These are phyloP conservation scores for Halesus radiatus DNA, from an alignment of 1,140 invertebrate genomes.

Conservation along the genomic window DNA sequence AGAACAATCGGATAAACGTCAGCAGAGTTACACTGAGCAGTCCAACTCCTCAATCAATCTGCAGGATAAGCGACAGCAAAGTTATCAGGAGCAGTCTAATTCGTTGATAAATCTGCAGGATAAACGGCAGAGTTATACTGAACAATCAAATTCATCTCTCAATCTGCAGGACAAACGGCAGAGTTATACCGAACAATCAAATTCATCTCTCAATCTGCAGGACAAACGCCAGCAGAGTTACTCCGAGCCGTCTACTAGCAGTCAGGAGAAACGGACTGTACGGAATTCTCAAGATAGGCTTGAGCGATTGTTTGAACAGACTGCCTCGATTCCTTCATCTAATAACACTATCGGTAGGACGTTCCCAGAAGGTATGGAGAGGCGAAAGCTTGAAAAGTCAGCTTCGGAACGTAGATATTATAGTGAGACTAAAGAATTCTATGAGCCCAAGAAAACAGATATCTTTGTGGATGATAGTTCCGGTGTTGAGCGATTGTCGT, in stretches of 20 bases:
- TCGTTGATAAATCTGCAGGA: too few relatives aligned
- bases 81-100: not conserved
- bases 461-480: slow-evolving; percentile 40
- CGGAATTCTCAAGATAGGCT: not conserved
- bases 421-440: not conserved
- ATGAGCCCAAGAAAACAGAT: slow-evolving; percentile 16
- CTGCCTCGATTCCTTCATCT: not conserved
- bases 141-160: not conserved
- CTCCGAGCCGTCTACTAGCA: not conserved
- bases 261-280: not conserved
- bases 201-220: not conserved
- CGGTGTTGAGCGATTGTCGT: slow-evolving; percentile 35
- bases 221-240: not conserved
- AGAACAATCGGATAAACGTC: too few relatives aligned
- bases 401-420: slow-evolving; percentile 42
- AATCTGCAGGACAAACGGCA: not conserved
- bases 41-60: not conserved
- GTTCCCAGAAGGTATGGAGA: slow-evolving; percentile 10
- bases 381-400: slow-evolving; percentile 48
- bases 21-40: not conserved
- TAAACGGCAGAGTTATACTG: slow-evolving; percentile 3
- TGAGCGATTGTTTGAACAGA: not conserved
- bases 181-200: not conserved
- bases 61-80: not conserved
- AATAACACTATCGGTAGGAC: not conserved